Evolutionary conservation across 2,888 invertebrate species (phyloP), one percentile per base, ranked within the genome.

Genomic region (Trisateles emortualis): DNA sequence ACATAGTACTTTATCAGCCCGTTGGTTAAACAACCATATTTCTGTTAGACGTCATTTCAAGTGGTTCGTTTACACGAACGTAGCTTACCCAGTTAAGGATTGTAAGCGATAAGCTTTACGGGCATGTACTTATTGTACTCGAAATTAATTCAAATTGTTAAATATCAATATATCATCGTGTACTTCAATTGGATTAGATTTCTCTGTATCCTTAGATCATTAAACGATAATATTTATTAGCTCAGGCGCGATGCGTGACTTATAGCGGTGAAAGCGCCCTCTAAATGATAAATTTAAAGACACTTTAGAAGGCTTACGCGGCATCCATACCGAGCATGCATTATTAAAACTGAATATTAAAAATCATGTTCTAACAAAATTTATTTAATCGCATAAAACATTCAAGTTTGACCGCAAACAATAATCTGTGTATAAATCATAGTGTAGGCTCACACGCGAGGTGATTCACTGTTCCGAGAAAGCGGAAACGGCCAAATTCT

Each of bases 401-500:
- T 83, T 81, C 75, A 73, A 69, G 75, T 79, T 76, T 75, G 83
- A 84, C 86, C 86, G 81, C 85, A 83, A 81, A 86, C 85, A 81
- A 81, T 82, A 82, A 86, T 82, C 82, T 76, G 62, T 70, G 76
- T 76, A 83, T 87, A 89, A 90, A 88, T 90, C 88, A 87, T 89
- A 86, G 83, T 76, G 74, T 68, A 61, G 55, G 72, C 83, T 83
- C 81, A 81, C 86, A 87, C 86, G 88, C 86, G 84, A 87, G 77
- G 83, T 91, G 90, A 91, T 85, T 91, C 91, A 90, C 85, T 67
- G 83, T 89, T 88, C 88, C 85, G 81, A 87, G 90, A 89, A 90
- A 89, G 86, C 91, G 91, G 90, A 91, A 90, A 90, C 89, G 81
- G 83, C 87, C 78, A 79, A 89, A 90, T 90, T 88, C 88, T 87